These are phyloP conservation scores for Meleagris gallopavo DNA, from an alignment of 2,113 vertebrate species.

Conservation along the genomic window DNA sequence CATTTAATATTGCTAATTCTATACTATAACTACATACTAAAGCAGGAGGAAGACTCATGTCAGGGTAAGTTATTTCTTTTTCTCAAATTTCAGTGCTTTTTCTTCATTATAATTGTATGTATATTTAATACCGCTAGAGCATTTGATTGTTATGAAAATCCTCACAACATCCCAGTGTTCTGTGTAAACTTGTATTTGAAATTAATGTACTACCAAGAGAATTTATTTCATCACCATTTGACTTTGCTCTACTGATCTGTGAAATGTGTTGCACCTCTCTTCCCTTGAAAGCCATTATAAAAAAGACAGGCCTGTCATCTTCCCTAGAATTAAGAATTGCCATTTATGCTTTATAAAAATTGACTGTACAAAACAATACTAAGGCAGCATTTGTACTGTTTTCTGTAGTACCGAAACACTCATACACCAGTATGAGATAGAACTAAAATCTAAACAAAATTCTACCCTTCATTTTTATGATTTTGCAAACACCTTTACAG, in stretches of 20 bases:
- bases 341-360: neutral
- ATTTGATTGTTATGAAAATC: neutral
- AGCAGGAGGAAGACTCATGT: neutral
- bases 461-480: neutral
- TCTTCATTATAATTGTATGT: neutral
- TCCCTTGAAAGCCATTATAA: neutral
- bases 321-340: neutral
- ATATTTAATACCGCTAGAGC: neutral
- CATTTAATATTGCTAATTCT: neutral
- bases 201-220: neutral
- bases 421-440: neutral
- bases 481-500: neutral
- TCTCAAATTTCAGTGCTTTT: neutral
- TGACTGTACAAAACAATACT: neutral
- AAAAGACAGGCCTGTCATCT: neutral
- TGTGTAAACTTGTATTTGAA: neutral
- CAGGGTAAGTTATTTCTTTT: neutral
- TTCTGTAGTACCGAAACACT: neutral
- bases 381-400: neutral
- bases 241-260: neutral
- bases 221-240: neutral
- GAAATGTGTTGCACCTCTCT: neutral
- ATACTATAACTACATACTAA: neutral
- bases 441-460: neutral
- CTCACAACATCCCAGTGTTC: neutral